Conservation (phyloP, 2,113 vertebrate species). For the Trichomycterus rosablanca region DNA sequence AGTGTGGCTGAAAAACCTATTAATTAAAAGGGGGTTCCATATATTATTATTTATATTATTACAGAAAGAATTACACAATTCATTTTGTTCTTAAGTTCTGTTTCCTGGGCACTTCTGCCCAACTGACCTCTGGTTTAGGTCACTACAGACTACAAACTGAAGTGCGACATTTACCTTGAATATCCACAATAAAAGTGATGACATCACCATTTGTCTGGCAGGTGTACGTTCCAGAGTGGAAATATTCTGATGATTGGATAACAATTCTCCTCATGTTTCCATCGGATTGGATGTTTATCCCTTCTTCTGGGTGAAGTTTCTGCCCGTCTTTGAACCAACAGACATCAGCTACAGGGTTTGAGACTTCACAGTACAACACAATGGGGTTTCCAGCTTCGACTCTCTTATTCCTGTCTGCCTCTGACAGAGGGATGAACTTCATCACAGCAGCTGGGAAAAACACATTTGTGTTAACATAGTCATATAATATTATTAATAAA, state of each 20-base stretch:
- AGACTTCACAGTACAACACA: constrained; percentile 71
- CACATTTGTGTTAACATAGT: too few species aligned
- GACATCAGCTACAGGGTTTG: constrained; percentile 54
- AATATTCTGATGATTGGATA: constrained; percentile 60
- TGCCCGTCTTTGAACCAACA: constrained; percentile 66
- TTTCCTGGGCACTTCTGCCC: too few species aligned
- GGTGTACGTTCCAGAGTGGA: constrained; percentile 65
- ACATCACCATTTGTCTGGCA: constrained; percentile 62
- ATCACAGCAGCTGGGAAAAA: constrained; percentile 54
- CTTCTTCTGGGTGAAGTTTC: constrained; percentile 50
- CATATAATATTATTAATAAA: too few species aligned
- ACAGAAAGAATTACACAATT: too few species aligned
- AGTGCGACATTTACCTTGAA: constrained; percentile 66
- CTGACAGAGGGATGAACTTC: constrained; percentile 59
- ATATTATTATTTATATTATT: too few species aligned
- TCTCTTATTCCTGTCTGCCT: constrained; percentile 56
- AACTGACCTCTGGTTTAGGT: too few species aligned
- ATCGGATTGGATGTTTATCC: constrained; percentile 65
- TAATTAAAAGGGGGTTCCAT: too few species aligned
- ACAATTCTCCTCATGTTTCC: constrained; percentile 69
- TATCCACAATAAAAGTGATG: constrained; percentile 62
- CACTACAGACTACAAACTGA: too few species aligned
- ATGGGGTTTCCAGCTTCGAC: constrained; percentile 56
- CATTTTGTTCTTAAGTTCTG: too few species aligned
- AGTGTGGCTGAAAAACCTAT: too few species aligned